Evolutionary conservation across 2,888 invertebrate species (phyloP).

Genomic region (Polydrusus pterygomalis): DNA sequence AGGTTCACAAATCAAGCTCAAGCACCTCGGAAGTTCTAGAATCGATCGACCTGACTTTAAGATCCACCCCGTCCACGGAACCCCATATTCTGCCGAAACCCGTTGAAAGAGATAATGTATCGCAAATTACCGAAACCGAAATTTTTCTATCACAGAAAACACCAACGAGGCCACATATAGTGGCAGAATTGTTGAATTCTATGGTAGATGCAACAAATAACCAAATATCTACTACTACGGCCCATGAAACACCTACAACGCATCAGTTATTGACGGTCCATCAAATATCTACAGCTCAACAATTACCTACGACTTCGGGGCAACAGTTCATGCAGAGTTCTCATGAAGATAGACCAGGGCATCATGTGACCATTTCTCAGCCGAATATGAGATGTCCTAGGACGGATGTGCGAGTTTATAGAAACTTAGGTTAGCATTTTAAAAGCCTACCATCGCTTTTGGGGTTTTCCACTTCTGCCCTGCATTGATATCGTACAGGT

Average conservation of each 20-base stretch:
- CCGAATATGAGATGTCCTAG: constrained; percentile 33
- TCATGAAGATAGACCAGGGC: constrained; percentile 16
- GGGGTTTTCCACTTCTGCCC: no score
- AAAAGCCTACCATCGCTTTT: no score
- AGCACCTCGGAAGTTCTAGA: constrained; percentile 35
- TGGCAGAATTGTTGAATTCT: background rate
- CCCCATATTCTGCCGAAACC: background rate
- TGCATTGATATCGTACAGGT: no score
- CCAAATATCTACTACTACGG: background rate
- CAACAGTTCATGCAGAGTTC: background rate
- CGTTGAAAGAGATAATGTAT: background rate
- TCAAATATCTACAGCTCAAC: background rate
- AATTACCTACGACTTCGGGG: constrained; percentile 16
- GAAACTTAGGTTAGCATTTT: background rate
- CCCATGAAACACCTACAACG: constrained; percentile 9
- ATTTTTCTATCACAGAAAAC: background rate
- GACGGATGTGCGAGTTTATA: background rate
- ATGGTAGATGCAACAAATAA: background rate
- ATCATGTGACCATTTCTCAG: constrained; percentile 32
- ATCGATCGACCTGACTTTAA: constrained; percentile 23
- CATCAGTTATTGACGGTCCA: background rate
- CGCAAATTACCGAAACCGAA: constrained; percentile 16
- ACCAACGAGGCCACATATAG: background rate
- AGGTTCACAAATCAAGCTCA: constrained; percentile 30
- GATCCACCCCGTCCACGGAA: constrained; percentile 12